Percentiles rank a stretch among this genome's conserved stretches.
These are phyloP conservation scores for Ctena decussata DNA, from an alignment of 2,888 invertebrate genomes.

Conservation along the genomic window DNA sequence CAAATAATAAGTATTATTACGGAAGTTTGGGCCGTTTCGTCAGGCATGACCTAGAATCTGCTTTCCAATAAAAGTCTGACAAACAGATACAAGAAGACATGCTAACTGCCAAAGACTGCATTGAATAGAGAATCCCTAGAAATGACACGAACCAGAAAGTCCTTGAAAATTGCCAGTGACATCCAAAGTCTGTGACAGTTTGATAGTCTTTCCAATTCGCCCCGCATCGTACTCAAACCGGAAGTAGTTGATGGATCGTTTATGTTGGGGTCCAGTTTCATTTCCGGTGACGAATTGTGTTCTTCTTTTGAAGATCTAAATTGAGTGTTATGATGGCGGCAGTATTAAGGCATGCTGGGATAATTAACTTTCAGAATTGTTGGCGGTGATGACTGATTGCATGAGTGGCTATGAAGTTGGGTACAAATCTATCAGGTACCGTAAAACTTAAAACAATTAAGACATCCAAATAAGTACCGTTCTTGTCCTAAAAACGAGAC, in stretches of 20 bases:
- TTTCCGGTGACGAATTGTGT: constrained; percentile 65
- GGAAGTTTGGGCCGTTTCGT: too few relatives aligned
- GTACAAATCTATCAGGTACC: neutral
- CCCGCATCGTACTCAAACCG: constrained; percentile 48
- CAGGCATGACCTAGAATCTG: too few relatives aligned
- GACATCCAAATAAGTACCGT: too few relatives aligned
- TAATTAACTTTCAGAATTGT: constrained; percentile 54
- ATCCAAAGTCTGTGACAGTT: neutral
- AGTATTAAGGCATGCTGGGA: constrained; percentile 50
- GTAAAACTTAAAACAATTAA: too few relatives aligned
- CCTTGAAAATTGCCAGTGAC: neutral
- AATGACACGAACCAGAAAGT: neutral
- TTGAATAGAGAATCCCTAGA: neutral
- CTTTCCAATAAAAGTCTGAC: too few relatives aligned
- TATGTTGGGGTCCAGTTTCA: constrained; percentile 69
- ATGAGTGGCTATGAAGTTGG: constrained; percentile 17
- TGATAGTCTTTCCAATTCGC: neutral
- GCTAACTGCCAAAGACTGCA: neutral
- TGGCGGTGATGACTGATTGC: constrained; percentile 40
- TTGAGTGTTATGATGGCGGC: constrained; percentile 61
- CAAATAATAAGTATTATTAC: too few relatives aligned
- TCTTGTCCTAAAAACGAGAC: too few relatives aligned
- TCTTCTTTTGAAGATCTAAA: constrained; percentile 66
- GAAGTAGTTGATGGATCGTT: constrained; percentile 69
- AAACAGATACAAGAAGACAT: neutral